Percentiles rank a stretch among this genome's conserved stretches.
Evolutionary conservation across 2,113 vertebrate genomes (phyloP).

Genomic region (Dromas ardeola): DNA sequence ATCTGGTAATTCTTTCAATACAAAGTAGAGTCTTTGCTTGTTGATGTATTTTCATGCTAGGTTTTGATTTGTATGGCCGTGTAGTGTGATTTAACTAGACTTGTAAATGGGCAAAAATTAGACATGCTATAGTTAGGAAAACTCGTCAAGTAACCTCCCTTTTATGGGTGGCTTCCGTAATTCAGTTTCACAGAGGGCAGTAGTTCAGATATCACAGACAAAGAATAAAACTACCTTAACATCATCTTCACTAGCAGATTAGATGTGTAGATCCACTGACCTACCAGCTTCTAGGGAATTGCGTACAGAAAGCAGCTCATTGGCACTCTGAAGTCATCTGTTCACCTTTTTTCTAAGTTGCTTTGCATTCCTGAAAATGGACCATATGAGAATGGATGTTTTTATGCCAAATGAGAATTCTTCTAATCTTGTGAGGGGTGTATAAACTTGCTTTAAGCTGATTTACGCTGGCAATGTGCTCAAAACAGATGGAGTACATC

Average conservation of each 20-base stretch:
- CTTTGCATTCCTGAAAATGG: background rate
- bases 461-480: slow-evolving; percentile 22
- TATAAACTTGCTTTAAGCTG: slow-evolving; percentile 14
- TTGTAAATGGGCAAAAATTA: background rate
- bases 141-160: background rate
- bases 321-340: background rate
- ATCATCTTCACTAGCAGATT: accelerated
- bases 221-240: background rate
- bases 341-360: background rate
- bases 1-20: background rate
- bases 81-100: background rate
- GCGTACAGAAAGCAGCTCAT: accelerated
- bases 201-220: background rate
- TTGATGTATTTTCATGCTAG: background rate
- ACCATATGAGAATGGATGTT: background rate
- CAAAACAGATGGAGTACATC: slow-evolving; percentile 46
- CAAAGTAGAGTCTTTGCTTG: background rate
- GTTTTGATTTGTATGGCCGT: background rate
- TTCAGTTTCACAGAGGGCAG: background rate
- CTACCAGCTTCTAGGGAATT: accelerated
- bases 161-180: background rate
- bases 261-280: background rate
- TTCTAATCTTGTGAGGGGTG: background rate
- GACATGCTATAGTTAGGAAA: background rate
- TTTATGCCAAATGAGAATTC: background rate